These are phyloP conservation scores for Thecophora atra DNA, from an alignment of 2,888 invertebrate genomes.

Conservation along the genomic window DNA sequence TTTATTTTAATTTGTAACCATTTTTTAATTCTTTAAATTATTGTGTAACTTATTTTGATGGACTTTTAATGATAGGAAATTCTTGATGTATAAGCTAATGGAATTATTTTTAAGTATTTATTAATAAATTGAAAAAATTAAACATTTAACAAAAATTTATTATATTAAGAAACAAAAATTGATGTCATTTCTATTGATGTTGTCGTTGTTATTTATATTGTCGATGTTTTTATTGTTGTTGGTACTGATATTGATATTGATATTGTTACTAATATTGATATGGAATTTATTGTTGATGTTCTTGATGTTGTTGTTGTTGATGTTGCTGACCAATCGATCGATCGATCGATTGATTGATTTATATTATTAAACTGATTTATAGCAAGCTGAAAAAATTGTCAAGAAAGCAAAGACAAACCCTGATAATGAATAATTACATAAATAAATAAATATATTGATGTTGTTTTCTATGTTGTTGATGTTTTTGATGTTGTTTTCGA, in stretches of 20 bases:
- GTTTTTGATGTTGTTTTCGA: slow-evolving; percentile 45
- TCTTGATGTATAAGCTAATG: too few relatives aligned
- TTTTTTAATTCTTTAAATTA: too few relatives aligned
- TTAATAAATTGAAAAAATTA: not conserved
- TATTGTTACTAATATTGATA: slow-evolving; percentile 38
- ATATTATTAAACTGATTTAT: not conserved
- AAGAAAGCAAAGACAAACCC: too few relatives aligned
- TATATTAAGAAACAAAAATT: too few relatives aligned
- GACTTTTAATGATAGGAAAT: too few relatives aligned
- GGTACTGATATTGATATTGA: slow-evolving; percentile 40
- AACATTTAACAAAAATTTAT: not conserved
- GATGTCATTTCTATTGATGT: slow-evolving; percentile 19
- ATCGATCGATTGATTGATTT: not conserved
- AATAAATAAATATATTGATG: slow-evolving; percentile 45
- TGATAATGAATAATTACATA: too few relatives aligned
- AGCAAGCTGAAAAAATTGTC: slow-evolving; percentile 4
- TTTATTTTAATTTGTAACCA: too few relatives aligned
- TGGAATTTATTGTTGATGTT: slow-evolving; percentile 44
- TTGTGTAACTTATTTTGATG: too few relatives aligned
- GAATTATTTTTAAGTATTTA: not conserved
- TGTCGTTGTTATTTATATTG: slow-evolving; percentile 36
- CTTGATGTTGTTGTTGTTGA: slow-evolving; percentile 51
- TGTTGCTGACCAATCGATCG: slow-evolving; percentile 26
- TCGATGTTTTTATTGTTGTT: slow-evolving; percentile 41
- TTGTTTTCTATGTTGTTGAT: slow-evolving; percentile 49